Percentiles rank a stretch among this genome's conserved stretches.
Conservation (phyloP, 2,113 vertebrate species). For the Aramus guarauna region DNA sequence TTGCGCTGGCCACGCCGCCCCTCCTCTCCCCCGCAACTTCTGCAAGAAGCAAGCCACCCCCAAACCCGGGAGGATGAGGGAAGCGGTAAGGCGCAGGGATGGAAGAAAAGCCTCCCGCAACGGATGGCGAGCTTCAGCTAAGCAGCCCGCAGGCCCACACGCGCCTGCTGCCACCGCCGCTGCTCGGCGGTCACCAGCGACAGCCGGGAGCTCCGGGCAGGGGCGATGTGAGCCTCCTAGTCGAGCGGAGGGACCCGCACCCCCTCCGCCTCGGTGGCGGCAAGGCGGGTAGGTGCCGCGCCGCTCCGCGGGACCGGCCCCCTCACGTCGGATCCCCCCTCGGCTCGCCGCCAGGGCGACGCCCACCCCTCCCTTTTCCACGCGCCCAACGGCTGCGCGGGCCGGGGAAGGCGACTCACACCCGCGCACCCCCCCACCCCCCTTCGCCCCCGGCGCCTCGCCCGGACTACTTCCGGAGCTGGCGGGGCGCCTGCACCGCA, state of each 20-base stretch:
- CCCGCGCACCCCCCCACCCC: too few species aligned
- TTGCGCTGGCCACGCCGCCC: not conserved
- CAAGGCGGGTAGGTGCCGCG: not conserved
- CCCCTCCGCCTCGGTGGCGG: not conserved
- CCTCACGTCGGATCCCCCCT: not conserved
- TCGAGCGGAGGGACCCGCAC: too few species aligned
- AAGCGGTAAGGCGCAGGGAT: fast-evolving
- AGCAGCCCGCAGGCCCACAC: not conserved
- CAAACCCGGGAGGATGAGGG: fast-evolving
- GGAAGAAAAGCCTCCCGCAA: too few species aligned
- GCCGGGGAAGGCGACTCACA: not conserved
- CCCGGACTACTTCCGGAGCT: too few species aligned
- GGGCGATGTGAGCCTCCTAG: too few species aligned
- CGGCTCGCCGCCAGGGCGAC: not conserved
- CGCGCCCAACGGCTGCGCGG: not conserved
- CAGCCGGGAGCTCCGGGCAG: not conserved
- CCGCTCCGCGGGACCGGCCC: not conserved
- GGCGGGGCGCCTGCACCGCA: not conserved
- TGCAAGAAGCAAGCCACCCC: not conserved
- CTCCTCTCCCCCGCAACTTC: not conserved
- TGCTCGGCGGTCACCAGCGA: too few species aligned
- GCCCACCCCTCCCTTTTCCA: not conserved
- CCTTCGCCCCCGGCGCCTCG: too few species aligned
- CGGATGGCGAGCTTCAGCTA: not conserved
- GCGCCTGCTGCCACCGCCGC: not conserved